Evolutionary conservation across 1,140 invertebrate species (phyloP).

Genomic region (Trachymyrmex septentrionalis): DNA sequence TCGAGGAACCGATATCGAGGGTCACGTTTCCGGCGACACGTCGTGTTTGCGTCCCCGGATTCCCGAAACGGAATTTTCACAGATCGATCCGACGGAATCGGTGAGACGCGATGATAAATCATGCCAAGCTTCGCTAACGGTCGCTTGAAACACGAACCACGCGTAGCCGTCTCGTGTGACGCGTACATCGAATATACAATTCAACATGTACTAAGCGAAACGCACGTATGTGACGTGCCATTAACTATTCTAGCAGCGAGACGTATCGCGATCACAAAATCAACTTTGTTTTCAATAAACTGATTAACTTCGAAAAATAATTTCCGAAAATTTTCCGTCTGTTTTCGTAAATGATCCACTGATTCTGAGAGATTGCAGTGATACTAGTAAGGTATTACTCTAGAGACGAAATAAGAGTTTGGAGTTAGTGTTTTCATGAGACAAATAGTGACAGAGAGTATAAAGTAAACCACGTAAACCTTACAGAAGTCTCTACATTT

Average conservation of each 20-base stretch:
- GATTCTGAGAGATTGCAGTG: neutral
- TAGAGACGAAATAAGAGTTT: too few species aligned
- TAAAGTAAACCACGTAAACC: too few species aligned
- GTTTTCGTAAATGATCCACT: neutral
- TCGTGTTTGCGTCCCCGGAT: constrained; percentile 45
- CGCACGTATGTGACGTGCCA: constrained; percentile 57
- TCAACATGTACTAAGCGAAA: constrained; percentile 59
- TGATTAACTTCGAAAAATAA: constrained; percentile 6
- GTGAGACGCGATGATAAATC: constrained; percentile 68
- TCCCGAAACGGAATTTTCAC: constrained; percentile 44
- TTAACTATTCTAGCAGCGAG: constrained; percentile 58
- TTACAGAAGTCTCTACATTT: too few species aligned
- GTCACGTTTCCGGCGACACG: constrained; percentile 62
- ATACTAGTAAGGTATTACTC: too few species aligned
- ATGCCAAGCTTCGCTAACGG: constrained; percentile 57
- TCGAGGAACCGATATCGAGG: constrained; percentile 26
- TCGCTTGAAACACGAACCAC: constrained; percentile 25
- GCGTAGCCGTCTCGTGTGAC: constrained; percentile 24
- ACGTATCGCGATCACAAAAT: constrained; percentile 26
- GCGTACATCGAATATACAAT: constrained; percentile 61
- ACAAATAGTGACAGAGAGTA: too few species aligned
- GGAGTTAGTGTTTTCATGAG: too few species aligned
- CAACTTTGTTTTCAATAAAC: neutral
- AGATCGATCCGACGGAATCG: constrained; percentile 33
- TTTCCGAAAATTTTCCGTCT: neutral